A percentile compares a stretch with the other conserved stretches of the same genome.
phyloP scores from a whole-genome alignment of 2,113 vertebrate species.

The Burhinus bistriatus region DNA sequence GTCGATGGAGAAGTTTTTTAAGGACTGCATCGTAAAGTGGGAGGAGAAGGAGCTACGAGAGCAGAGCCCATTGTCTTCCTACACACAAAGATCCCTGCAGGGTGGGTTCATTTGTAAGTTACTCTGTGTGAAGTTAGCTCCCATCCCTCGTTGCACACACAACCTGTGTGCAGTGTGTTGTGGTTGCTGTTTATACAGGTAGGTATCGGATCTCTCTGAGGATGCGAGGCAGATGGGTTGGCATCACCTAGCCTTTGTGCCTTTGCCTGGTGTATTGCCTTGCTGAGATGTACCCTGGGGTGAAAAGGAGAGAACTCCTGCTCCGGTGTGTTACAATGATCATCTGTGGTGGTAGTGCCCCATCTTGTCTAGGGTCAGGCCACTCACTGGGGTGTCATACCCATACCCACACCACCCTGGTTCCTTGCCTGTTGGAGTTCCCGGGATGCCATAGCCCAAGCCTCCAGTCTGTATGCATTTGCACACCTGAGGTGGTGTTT shows the following conservation, averaged over 20 bases:
- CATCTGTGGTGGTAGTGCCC: neutral
- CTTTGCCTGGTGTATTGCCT: neutral
- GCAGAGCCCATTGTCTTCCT: neutral
- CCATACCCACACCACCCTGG: no score
- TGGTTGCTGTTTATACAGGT: neutral
- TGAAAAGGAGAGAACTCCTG: neutral
- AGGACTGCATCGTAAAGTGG: neutral
- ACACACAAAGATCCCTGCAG: neutral
- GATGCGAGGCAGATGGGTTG: neutral
- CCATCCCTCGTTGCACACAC: accelerated
- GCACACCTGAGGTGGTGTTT: neutral
- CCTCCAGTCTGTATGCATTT: neutral
- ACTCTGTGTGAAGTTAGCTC: neutral
- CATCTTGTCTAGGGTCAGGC: neutral
- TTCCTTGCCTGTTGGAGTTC: neutral
- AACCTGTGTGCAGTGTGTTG: neutral
- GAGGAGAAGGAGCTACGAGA: neutral
- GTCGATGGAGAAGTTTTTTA: neutral
- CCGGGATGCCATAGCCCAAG: neutral
- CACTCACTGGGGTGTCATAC: accelerated
- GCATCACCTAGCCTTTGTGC: neutral
- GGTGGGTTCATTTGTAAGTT: neutral
- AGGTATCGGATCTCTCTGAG: neutral
- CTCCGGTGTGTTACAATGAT: neutral
- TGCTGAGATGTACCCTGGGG: neutral